phyloP scores from a whole-genome alignment of 2,797 vertebrate genomes.

The Xenops minutus region DNA sequence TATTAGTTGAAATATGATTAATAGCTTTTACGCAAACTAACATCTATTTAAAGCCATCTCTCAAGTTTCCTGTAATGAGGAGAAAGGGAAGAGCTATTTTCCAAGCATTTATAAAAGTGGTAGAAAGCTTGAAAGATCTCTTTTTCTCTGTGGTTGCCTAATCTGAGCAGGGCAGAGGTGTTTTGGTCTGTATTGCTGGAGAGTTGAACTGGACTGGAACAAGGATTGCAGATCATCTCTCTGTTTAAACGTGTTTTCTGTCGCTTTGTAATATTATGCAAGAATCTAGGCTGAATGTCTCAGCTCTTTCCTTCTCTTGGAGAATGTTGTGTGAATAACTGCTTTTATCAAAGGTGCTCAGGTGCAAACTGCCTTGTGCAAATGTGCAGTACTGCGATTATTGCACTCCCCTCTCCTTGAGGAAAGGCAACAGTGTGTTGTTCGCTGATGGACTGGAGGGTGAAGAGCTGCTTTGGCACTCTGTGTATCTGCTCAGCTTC shows the following conservation, averaged over 20 bases:
- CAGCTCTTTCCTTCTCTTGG: background rate
- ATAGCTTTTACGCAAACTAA: background rate
- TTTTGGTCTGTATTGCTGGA: background rate
- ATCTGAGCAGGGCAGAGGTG: background rate
- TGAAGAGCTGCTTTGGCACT: background rate
- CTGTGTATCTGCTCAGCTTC: background rate
- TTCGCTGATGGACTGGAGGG: background rate
- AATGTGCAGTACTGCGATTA: background rate
- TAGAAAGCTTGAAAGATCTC: background rate
- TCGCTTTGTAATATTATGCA: background rate
- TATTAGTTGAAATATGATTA: background rate
- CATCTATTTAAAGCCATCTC: background rate
- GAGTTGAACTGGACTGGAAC: background rate
- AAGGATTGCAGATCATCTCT: background rate
- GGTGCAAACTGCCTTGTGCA: background rate
- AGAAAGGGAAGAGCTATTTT: background rate
- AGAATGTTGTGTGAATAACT: background rate
- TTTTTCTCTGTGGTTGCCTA: background rate
- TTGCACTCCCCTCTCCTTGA: background rate
- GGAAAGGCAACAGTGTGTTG: background rate
- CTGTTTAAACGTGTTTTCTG: background rate
- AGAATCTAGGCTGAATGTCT: background rate
- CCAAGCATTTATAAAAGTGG: background rate
- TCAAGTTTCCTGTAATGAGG: background rate
- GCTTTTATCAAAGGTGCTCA: background rate